Conservation (phyloP, 2,888 invertebrate species). For the Stenodema calcarata region DNA sequence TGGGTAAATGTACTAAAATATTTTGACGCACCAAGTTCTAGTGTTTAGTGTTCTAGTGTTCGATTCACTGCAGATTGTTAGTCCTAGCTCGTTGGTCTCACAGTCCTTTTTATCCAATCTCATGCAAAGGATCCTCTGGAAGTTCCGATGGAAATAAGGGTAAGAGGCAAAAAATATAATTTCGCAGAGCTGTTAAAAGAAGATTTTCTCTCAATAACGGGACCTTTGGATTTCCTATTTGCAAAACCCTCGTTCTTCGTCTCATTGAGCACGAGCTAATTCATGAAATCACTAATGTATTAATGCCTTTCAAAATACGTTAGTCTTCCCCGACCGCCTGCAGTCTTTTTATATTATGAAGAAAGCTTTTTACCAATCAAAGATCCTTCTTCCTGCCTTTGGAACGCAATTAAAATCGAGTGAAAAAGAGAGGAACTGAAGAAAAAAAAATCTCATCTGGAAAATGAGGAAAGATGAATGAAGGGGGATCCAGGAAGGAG, state of each 20-base stretch:
- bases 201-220: background rate
- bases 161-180: background rate
- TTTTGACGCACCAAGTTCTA: no score
- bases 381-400: slow-evolving; percentile 39
- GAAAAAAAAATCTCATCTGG: slow-evolving; percentile 36
- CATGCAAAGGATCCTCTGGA: background rate
- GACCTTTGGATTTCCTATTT: background rate
- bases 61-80: no score
- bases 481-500: background rate
- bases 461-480: slow-evolving; percentile 38
- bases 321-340: background rate
- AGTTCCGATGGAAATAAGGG: background rate
- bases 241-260: background rate
- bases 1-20: no score
- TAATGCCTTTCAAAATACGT: slow-evolving; percentile 40
- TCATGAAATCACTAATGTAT: slow-evolving; percentile 47
- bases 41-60: no score
- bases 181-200: background rate
- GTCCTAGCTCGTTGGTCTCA: no score
- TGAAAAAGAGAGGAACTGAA: background rate
- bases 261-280: slow-evolving; percentile 39
- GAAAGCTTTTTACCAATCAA: slow-evolving; percentile 48
- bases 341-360: slow-evolving; percentile 22
- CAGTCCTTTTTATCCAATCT: background rate
- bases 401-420: slow-evolving; percentile 49